phyloP scores from a whole-genome alignment of 2,797 vertebrate species.

The Staurois parvus region DNA sequence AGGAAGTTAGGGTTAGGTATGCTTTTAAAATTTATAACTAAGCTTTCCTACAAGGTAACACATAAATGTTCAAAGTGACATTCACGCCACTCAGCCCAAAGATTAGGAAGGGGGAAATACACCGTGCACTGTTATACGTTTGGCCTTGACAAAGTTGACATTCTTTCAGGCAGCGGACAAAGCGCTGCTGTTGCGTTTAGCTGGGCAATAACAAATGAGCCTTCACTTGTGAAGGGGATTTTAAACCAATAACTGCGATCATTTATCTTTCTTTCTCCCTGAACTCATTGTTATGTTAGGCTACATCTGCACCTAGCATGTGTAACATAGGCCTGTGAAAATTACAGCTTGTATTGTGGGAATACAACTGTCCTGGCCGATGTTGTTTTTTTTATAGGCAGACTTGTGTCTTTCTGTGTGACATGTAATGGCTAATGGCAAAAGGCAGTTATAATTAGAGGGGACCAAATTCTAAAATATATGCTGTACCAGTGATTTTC shows the following conservation, averaged over 20 bases:
- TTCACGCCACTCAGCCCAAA: constrained; percentile 3
- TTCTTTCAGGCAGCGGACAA: constrained; percentile 30
- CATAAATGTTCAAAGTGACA: constrained; percentile 28
- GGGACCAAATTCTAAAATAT: too few relatives aligned
- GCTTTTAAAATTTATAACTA: constrained; percentile 58
- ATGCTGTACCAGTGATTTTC: too few relatives aligned
- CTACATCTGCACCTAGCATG: constrained; percentile 34
- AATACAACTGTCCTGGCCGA: constrained; percentile 24
- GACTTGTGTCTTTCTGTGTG: not conserved
- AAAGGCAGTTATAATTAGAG: not conserved
- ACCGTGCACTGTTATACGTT: not conserved
- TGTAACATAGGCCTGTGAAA: constrained; percentile 37
- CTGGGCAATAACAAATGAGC: constrained; percentile 40
- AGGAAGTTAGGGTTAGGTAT: constrained; percentile 57
- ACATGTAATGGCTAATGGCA: not conserved
- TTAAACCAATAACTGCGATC: constrained; percentile 51
- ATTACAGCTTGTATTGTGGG: constrained; percentile 25
- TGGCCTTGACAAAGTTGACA: constrained; percentile 29
- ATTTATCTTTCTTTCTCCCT: constrained; percentile 43
- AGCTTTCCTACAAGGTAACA: constrained; percentile 59
- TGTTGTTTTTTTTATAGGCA: constrained; percentile 8
- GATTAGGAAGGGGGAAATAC: constrained; percentile 42
- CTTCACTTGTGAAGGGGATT: constrained; percentile 46
- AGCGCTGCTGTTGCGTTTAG: constrained; percentile 27
- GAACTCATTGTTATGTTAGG: constrained; percentile 46